These are phyloP conservation scores for Vulpes vulpes DNA, from an alignment of 2,113 vertebrate genomes.

Conservation along the genomic window DNA sequence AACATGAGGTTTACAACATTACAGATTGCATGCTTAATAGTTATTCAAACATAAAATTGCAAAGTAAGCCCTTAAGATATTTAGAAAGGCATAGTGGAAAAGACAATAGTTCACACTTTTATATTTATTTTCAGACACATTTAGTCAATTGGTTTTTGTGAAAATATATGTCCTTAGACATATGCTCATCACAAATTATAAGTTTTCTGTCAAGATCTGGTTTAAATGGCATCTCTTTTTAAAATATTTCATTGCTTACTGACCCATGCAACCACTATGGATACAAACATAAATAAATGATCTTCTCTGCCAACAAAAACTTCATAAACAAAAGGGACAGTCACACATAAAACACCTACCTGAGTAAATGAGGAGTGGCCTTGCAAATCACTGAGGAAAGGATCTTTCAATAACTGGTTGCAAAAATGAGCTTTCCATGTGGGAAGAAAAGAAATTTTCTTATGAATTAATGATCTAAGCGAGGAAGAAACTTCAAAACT, in stretches of 20 bases:
- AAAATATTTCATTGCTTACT: not conserved
- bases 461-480: not conserved
- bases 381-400: not conserved
- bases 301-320: not conserved
- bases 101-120: not conserved
- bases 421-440: not conserved
- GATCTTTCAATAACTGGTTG: not conserved
- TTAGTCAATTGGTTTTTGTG: not conserved
- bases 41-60: not conserved
- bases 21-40: not conserved
- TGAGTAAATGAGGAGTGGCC: not conserved
- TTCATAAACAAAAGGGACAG: not conserved
- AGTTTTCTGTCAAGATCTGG: not conserved
- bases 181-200: not conserved
- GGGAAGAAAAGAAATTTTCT: not conserved
- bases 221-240: not conserved
- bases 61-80: not conserved
- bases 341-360: not conserved
- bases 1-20: not conserved
- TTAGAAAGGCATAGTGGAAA: not conserved
- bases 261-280: not conserved
- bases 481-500: constrained; percentile 3
- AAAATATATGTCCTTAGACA: not conserved
- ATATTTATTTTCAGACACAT: not conserved
- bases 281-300: not conserved